phyloP scores from a whole-genome alignment of 1,140 invertebrate genomes.

The Apis mellifera region Amel_HAv3.1 CM009937.2:5831001-5831500 shows the following conservation, averaged over 20 bases:
- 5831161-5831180: constrained; percentile 25
- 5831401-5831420: no score
- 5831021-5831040: constrained; percentile 52
- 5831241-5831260: neutral
- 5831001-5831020: constrained; percentile 28
- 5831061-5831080: constrained; percentile 59
- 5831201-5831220: neutral
- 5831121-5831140: constrained; percentile 18
- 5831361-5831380: no score
- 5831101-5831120: neutral
- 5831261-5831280: neutral
- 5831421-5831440: no score
- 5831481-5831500: no score
- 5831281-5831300: neutral
- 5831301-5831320: neutral
- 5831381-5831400: no score
- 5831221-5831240: neutral
- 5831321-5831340: neutral
- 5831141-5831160: constrained; percentile 26
- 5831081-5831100: constrained; percentile 34
- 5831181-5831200: constrained; percentile 46
- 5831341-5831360: neutral
- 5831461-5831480: no score
- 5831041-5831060: constrained; percentile 59
- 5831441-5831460: no score